These are phyloP conservation scores for Cephalopholis sonnerati DNA, from an alignment of 2,113 vertebrate genomes.

Conservation along the genomic window DNA sequence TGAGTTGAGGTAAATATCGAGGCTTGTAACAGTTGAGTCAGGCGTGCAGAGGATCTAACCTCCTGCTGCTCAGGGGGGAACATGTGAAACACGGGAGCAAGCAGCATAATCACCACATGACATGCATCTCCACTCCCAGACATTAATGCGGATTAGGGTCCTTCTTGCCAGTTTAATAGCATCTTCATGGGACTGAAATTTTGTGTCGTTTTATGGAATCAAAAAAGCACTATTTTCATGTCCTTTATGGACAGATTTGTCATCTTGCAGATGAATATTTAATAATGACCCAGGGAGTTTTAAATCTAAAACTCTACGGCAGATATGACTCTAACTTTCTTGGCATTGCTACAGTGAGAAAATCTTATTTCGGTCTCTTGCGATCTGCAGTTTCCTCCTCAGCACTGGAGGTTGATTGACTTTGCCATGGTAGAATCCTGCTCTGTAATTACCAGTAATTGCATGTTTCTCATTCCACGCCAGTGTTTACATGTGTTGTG, in stretches of 20 bases:
- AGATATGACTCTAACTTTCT: conserved; percentile 31
- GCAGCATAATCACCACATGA: conserved; percentile 63
- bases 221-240: conserved; percentile 35
- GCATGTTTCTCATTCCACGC: conserved; percentile 72
- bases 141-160: conserved; percentile 62
- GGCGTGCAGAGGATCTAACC: conserved; percentile 24
- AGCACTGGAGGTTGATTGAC: conserved; percentile 64
- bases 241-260: conserved; percentile 71
- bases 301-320: conserved; percentile 46
- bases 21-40: conserved; percentile 35
- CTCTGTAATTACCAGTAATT: conserved; percentile 80
- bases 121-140: conserved; percentile 57
- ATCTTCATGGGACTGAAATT: conserved; percentile 58
- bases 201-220: conserved; percentile 52
- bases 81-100: conserved; percentile 50
- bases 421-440: conserved; percentile 59
- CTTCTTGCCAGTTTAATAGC: conserved; percentile 67
- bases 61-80: conserved; percentile 24
- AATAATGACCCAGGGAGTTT: conserved; percentile 67
- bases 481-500: conserved; percentile 79
- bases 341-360: conserved; percentile 46
- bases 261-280: conserved; percentile 72
- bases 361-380: conserved; percentile 29
- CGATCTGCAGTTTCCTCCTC: conserved; percentile 46
- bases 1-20: conserved; percentile 38